Base-by-base conservation (phyloP, 2,888 invertebrate genomes). In the Drosophila subquinaria region DNA sequence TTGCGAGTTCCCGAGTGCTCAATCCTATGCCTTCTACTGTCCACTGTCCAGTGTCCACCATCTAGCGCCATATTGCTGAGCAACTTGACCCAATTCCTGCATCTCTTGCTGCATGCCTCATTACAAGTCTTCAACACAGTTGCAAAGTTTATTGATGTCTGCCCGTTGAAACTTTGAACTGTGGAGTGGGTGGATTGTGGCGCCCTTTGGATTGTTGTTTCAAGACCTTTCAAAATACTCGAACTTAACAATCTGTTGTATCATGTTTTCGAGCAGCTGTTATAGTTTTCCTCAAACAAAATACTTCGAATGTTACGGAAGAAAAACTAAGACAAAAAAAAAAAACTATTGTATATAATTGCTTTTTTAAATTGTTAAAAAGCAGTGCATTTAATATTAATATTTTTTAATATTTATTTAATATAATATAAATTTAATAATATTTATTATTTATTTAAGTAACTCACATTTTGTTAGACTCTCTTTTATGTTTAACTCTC, bases 31-130 rank as follows among this genome's bases (percentile, higher is more conserved):
- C 30, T 1, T 23, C 23, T 23, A 23, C 50, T 42, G 20, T 23
- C 35, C 13, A 62, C 27, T 43, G 17, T 17, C 47, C 59, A 59
- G 13, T 48, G 61, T 40, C 43, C 52, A 52, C 15, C 27, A 59
- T 43, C 60, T 52, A 61, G 48, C 60, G 52, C 81, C 85, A 81
- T 87, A 82, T 87, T 84, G 81, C 67, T 79, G 62, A 60, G 76
- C 66, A 72, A 73, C 87, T 86, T 86, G 85, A 86, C 85, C 85
- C 73, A 86, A 67, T 87, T 87, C 66, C 48, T 27, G 15, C 17
- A 61, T 38, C 61, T 52, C 65, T 55, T 59, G 43, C 51, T 52
- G 65, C 67, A 17, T 38, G 48, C 38, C 69, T 83, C 82, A 82
- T 83, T 83, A 84, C 68, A 56, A 69, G 69, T 73, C 74, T 71